Base-by-base conservation (phyloP, 1,140 invertebrate genomes). In the Drosophila subpulchrella region DNA sequence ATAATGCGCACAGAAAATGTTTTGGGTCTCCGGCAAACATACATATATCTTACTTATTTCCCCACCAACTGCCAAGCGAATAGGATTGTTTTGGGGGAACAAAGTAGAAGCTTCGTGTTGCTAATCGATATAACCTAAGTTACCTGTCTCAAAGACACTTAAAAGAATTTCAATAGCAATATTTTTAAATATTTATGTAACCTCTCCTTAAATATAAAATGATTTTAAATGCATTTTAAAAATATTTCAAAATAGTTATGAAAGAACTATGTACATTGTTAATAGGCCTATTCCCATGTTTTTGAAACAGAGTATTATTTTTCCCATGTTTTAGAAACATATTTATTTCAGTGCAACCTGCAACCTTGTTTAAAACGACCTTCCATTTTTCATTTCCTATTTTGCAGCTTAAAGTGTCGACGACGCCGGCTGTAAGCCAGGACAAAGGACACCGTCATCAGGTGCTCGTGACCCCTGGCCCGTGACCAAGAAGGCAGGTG, bases 321-420 rank as follows among this genome's bases (percentile, higher is more conserved):
- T 4, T 20, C 7, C 13, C 34, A 17, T 12, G 3, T 6, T 20
- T 20, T 17, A 5, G 3, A 20, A 15, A 20, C 5, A 13, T 13
- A 5, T 44, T 20, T 44, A 12, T 44, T 38, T 46, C 51, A 66
- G 62, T 66, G 50, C 56, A 10, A 46, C 48, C 15, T 44, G 17
- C 47, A 60, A 59, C 36, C 65, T 70, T 59, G 46, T 65, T 79
- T 76, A 80, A 73, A 88, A 79, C 32, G 59, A 82, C 62, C 71
- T 78, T 79, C 62, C 61, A 89, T 83, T 89, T 89, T 77, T 88
- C 84, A 88, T 80, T 88, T 88, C 76, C 79, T 89, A 74, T 83
- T 79, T 88, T 83, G 51, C 83, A 88, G 83, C 72, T 89, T 80
- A 83, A 80, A 89, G 75, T 88, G 79, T 74, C 84, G 65, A 63